Conservation (phyloP, 2,797 vertebrate species). For the Morus bassanus region DNA sequence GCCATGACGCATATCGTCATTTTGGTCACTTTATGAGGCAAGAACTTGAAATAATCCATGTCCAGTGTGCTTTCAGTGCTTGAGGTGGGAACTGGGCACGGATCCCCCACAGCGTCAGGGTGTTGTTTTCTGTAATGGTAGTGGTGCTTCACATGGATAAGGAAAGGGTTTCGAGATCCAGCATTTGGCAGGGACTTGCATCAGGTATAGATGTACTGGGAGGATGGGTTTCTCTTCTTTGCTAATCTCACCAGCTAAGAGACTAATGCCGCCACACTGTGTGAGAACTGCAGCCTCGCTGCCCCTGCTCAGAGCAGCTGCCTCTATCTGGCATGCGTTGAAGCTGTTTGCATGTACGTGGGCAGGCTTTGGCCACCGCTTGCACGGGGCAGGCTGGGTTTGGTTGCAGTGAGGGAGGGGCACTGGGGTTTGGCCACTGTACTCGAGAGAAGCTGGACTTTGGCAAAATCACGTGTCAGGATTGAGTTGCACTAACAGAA, state of each 20-base stretch:
- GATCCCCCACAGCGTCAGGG: not conserved
- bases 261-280: not conserved
- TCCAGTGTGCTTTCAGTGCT: not conserved
- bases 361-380: not conserved
- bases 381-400: not conserved
- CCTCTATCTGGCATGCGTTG: not conserved
- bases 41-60: not conserved
- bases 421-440: not conserved
- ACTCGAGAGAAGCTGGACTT: not conserved
- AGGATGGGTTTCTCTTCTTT: not conserved
- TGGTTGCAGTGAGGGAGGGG: not conserved
- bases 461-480: not conserved
- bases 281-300: not conserved
- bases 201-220: not conserved
- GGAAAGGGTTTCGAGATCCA: not conserved
- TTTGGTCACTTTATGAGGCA: not conserved
- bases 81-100: not conserved
- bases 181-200: not conserved
- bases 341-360: rapidly evolving
- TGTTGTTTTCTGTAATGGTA: not conserved
- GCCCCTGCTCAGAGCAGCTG: not conserved
- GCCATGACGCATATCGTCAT: not conserved
- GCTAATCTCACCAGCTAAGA: not conserved
- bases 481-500: not conserved
- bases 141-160: not conserved